Conservation (phyloP, 2,888 invertebrate species). For the Agrochola circellaris region DNA sequence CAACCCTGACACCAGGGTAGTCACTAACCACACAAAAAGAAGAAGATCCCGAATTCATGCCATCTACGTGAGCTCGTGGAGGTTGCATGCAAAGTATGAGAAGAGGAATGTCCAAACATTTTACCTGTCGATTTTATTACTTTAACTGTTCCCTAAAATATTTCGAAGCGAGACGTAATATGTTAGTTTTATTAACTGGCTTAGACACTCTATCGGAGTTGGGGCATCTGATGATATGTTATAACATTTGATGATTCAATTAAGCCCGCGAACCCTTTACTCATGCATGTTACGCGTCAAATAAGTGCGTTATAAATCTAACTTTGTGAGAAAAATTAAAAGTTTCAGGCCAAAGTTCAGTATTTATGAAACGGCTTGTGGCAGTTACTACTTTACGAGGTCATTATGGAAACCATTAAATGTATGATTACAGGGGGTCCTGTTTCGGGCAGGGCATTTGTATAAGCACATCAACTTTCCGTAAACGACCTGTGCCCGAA, state of each 20-base stretch:
- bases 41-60: too few species aligned
- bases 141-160: slow-evolving; percentile 30
- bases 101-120: slow-evolving; percentile 34
- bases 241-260: slow-evolving; percentile 32
- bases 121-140: slow-evolving; percentile 17
- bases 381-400: slow-evolving; percentile 88
- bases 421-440: slow-evolving; percentile 85
- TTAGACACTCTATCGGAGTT: slow-evolving; percentile 3
- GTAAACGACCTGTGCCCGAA: slow-evolving; percentile 83
- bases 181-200: slow-evolving; percentile 10
- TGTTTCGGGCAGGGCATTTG: slow-evolving; percentile 85
- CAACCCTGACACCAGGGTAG: too few species aligned
- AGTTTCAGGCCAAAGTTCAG: slow-evolving; percentile 75
- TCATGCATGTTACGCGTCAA: slow-evolving; percentile 46
- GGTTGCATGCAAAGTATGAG: neutral
- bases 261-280: slow-evolving; percentile 42
- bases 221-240: slow-evolving; percentile 5
- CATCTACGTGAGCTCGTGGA: too few species aligned
- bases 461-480: slow-evolving; percentile 88
- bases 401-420: slow-evolving; percentile 89
- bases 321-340: slow-evolving; percentile 73
- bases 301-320: slow-evolving; percentile 66
- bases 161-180: slow-evolving; percentile 10
- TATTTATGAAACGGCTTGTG: slow-evolving; percentile 85
- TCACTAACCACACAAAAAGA: too few species aligned